Evolutionary conservation across 1,140 invertebrate species (phyloP).

Genomic region (Temnothorax curvispinosus): DNA sequence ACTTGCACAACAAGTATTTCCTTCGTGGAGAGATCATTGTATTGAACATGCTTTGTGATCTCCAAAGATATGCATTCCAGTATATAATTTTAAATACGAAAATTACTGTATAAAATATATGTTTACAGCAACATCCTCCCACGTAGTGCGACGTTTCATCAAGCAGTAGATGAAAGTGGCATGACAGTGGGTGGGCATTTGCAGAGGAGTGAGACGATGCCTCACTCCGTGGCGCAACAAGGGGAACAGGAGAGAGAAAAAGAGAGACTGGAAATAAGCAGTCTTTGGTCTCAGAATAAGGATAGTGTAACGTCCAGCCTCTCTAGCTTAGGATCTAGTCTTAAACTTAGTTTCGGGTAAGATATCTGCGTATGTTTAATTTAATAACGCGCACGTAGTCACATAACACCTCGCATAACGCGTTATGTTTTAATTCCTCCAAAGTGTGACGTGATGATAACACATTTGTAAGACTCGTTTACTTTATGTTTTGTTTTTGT

Average conservation of each 20-base stretch:
- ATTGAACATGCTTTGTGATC: not conserved
- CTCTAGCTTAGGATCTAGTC: slow-evolving; percentile 91
- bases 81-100: slow-evolving; percentile 40
- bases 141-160: slow-evolving; percentile 84
- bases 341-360: slow-evolving; percentile 95
- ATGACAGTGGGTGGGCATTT: slow-evolving; percentile 83
- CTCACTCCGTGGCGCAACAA: slow-evolving; percentile 85
- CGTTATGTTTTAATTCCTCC: slow-evolving; percentile 24
- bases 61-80: not conserved
- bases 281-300: slow-evolving; percentile 84
- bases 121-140: slow-evolving; percentile 80
- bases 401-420: not conserved
- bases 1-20: slow-evolving; percentile 33
- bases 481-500: not conserved
- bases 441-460: not conserved
- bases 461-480: not conserved
- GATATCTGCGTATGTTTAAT: slow-evolving; percentile 64
- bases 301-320: slow-evolving; percentile 91
- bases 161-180: slow-evolving; percentile 80
- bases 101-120: slow-evolving; percentile 53
- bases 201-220: slow-evolving; percentile 94
- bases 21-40: not conserved
- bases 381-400: slow-evolving; percentile 33
- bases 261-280: slow-evolving; percentile 82
- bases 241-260: slow-evolving; percentile 84